Percentiles rank a stretch among this genome's conserved stretches.
phyloP scores from a whole-genome alignment of 1,140 invertebrate species.

The Elymnias hypermnestra region DNA sequence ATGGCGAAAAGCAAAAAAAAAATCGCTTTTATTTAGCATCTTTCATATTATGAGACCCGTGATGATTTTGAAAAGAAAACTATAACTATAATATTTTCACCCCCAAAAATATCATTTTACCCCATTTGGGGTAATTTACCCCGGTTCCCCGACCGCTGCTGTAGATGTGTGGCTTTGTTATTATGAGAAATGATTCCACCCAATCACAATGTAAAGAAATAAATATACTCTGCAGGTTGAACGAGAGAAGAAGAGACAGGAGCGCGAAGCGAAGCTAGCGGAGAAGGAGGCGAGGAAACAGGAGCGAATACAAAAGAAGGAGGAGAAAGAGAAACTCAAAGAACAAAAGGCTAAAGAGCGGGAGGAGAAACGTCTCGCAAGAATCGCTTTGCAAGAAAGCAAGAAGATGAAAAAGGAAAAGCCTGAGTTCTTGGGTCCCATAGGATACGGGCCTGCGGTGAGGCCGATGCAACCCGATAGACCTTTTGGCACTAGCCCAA shows the following conservation, averaged over 20 bases:
- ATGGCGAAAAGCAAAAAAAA: too few species aligned
- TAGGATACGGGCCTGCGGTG: constrained; percentile 22
- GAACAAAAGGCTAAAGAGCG: constrained; percentile 68
- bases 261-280: constrained; percentile 70
- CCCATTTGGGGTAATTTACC: too few species aligned
- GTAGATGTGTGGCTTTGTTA: too few species aligned
- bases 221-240: constrained; percentile 57
- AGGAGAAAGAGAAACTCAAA: constrained; percentile 79
- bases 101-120: too few species aligned
- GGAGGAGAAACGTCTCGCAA: constrained; percentile 66
- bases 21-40: too few species aligned
- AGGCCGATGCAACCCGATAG: constrained; percentile 11
- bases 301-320: constrained; percentile 78
- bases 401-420: constrained; percentile 59
- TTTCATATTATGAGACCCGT: too few species aligned
- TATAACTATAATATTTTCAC: too few species aligned
- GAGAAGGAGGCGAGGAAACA: constrained; percentile 78
- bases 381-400: constrained; percentile 60
- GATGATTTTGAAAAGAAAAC: too few species aligned
- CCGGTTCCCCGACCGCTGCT: too few species aligned
- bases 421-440: constrained; percentile 23
- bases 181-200: too few species aligned
- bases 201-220: too few species aligned
- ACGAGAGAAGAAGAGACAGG: constrained; percentile 63
- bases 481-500: constrained; percentile 9